Evolutionary conservation across 2,113 vertebrate genomes (phyloP), one percentile per base, ranked within the genome.

Genomic region (Crocuta crocuta): DNA sequence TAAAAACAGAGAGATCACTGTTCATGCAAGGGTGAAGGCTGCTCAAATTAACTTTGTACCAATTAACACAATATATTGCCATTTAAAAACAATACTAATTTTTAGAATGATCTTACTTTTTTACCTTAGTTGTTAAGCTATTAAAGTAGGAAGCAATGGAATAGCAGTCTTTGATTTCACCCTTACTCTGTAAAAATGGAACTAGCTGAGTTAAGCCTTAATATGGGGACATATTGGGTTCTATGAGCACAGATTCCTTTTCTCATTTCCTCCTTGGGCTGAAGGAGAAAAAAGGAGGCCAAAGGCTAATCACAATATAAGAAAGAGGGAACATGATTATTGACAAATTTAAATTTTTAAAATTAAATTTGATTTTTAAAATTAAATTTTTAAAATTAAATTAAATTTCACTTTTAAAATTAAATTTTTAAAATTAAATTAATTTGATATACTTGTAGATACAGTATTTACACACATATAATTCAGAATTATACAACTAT

Each of bases 211-310:
- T 35, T 86, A 92, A 97, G 70, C 63, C 43, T 92, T 94, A 92
- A 78, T 82, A 70, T 53, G 23, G 61, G 79, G 81, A 93, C 2
- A 3, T 65, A 82, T n/a, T 79, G 78, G n/a, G 48, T 43, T 95
- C 61, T 86, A 5, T 58, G 81, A 86, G 63, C 55, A 83, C 68
- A 19, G 92, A 98, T 83, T 97, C 86, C 89, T 91, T 94, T 97
- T 96, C 94, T 96, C 91, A 88, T 90, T 98, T 98, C 96, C 96
- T 97, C 70, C 87, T 97, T 89, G 81, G n/a, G 21, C 73, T 96
- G 63, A 96, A 80, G 33, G 28, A 79, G 97, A 96, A 96, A 96
- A 87, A 68, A 96, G n/a, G 21, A 97, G 63, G 66, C 65, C 76
- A 95, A 50, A 97, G 33, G 28, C 10, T 39, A 63, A 68, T 82